phyloP scores from a whole-genome alignment of 2,888 invertebrate genomes.

The Apodemia mormo region DNA sequence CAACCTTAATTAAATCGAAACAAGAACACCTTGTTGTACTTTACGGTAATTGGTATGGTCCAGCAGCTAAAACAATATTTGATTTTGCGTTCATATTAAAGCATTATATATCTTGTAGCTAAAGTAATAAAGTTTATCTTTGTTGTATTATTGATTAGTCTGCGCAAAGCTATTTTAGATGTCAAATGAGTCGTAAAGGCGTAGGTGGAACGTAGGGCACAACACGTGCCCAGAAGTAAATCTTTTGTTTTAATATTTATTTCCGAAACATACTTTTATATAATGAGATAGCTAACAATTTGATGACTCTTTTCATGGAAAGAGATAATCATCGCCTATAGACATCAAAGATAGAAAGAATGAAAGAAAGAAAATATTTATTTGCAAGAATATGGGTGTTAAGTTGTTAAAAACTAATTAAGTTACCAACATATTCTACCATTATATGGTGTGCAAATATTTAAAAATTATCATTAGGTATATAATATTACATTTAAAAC shows the following conservation, averaged over 20 bases:
- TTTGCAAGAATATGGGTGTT: too few relatives aligned
- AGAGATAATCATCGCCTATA: too few relatives aligned
- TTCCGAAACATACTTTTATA: neutral
- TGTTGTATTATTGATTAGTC: neutral
- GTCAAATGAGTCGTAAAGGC: constrained; percentile 40
- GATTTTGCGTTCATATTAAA: constrained; percentile 1
- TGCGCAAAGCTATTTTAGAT: constrained; percentile 36
- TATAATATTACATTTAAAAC: too few relatives aligned
- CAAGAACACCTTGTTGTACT: constrained; percentile 21
- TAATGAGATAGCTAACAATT: too few relatives aligned
- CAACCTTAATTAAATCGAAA: constrained; percentile 17
- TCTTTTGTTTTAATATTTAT: neutral
- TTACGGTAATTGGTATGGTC: neutral
- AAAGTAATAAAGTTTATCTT: neutral
- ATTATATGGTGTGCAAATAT: too few relatives aligned
- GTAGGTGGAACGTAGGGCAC: constrained; percentile 35
- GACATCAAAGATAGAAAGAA: too few relatives aligned
- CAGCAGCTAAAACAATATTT: neutral
- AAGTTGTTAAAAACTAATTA: too few relatives aligned
- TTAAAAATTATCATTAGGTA: too few relatives aligned
- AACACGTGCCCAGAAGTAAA: constrained; percentile 21
- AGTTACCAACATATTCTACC: too few relatives aligned
- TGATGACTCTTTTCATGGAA: too few relatives aligned
- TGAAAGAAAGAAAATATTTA: too few relatives aligned
- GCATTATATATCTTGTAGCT: neutral